Conservation (phyloP, 2,113 vertebrate species). For the Megalops atlanticus region DNA sequence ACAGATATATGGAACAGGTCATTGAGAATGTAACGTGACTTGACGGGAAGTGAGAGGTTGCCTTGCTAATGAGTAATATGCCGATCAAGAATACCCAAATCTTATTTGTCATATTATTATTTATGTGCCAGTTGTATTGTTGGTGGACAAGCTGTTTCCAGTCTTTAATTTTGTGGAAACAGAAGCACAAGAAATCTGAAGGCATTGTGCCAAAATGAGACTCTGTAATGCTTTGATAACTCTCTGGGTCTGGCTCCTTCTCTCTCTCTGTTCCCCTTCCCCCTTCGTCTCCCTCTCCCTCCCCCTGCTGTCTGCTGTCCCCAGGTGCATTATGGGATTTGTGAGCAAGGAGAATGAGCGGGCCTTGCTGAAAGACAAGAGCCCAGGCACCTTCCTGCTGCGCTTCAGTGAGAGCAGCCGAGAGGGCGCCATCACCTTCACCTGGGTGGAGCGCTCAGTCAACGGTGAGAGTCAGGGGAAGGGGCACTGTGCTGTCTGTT, state of each 20-base stretch:
- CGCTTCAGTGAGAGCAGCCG: slow-evolving; percentile 90
- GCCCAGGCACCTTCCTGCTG: slow-evolving; percentile 83
- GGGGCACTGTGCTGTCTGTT: no score
- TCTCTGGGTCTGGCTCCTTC: neutral
- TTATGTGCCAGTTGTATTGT: no score
- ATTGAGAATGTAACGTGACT: no score
- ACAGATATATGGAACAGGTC: no score
- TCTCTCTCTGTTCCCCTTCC: neutral
- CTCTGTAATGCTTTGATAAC: neutral
- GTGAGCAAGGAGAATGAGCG: slow-evolving; percentile 81
- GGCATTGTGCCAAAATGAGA: neutral
- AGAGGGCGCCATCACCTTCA: slow-evolving; percentile 92
- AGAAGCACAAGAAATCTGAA: neutral
- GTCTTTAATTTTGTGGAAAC: neutral
- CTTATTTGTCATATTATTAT: no score
- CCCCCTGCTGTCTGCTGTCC: neutral
- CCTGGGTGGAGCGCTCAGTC: slow-evolving; percentile 82
- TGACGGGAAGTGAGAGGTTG: no score
- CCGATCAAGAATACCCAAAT: no score
- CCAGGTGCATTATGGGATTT: slow-evolving; percentile 88
- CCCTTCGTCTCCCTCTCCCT: neutral
- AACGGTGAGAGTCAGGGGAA: slow-evolving; percentile 61
- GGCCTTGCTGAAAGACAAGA: slow-evolving; percentile 73
- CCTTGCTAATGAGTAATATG: no score
- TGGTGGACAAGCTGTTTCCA: no score